A percentile compares a stretch with the other conserved stretches of the same genome.
phyloP scores from a whole-genome alignment of 2,888 invertebrate species.

The Merodon equestris region DNA sequence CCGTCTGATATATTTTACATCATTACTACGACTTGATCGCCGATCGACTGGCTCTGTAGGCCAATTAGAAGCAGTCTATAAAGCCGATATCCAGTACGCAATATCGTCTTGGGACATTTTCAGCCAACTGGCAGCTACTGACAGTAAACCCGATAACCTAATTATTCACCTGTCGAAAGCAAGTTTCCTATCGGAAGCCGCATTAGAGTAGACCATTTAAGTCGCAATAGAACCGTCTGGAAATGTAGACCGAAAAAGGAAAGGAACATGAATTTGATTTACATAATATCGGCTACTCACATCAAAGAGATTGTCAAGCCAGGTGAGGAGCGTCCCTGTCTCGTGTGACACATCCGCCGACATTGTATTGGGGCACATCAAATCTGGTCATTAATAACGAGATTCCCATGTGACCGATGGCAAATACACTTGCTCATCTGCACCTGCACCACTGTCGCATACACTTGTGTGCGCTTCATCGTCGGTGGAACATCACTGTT shows the following conservation, averaged over 20 bases:
- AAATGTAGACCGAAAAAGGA: not conserved
- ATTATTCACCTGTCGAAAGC: slow-evolving; percentile 33
- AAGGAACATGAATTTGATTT: slow-evolving; percentile 38
- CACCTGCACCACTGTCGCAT: slow-evolving; percentile 41
- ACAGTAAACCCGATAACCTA: slow-evolving; percentile 45
- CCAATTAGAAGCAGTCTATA: not conserved
- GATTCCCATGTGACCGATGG: slow-evolving; percentile 41
- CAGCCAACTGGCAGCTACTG: not conserved
- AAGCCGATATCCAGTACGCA: slow-evolving; percentile 3
- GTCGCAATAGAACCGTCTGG: too few relatives aligned
- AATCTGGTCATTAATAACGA: slow-evolving; percentile 48
- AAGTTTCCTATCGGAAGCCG: slow-evolving; percentile 11
- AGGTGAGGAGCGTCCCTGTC: slow-evolving; percentile 9
- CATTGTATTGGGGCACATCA: slow-evolving; percentile 30
- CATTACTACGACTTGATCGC: not conserved
- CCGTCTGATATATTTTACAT: too few relatives aligned
- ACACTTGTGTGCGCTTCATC: not conserved
- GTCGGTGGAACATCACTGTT: slow-evolving; percentile 2
- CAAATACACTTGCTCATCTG: slow-evolving; percentile 26
- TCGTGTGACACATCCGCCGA: slow-evolving; percentile 54
- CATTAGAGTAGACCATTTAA: too few relatives aligned
- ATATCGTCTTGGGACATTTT: slow-evolving; percentile 7
- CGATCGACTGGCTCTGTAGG: not conserved
- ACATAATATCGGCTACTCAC: slow-evolving; percentile 24
- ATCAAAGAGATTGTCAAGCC: too few relatives aligned